Evolutionary conservation across 2,113 vertebrate genomes (phyloP).

Genomic region (Lathamus discolor): DNA sequence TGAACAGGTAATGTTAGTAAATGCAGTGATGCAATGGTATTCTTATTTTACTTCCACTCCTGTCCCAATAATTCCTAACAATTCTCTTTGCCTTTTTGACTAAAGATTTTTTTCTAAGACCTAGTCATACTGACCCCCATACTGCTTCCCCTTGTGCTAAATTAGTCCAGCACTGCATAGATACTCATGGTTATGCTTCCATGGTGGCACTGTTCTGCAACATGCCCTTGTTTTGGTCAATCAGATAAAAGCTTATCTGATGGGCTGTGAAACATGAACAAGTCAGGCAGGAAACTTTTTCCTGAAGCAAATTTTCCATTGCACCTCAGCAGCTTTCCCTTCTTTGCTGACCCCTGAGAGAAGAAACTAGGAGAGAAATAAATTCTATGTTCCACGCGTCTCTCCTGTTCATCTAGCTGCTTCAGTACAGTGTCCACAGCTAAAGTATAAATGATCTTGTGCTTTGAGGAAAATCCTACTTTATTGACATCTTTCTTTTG

Average conservation of each 20-base stretch:
- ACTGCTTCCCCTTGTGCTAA: neutral
- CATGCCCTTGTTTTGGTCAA: neutral
- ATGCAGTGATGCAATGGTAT: rapidly evolving
- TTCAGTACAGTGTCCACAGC: neutral
- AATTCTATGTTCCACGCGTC: rapidly evolving
- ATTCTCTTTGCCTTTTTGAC: neutral
- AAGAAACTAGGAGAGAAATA: neutral
- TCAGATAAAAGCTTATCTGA: neutral
- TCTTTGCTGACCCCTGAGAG: neutral
- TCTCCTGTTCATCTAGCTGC: neutral
- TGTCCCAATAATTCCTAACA: neutral
- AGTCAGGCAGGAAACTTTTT: neutral
- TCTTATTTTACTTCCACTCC: neutral
- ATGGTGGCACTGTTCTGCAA: neutral
- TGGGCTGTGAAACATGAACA: neutral
- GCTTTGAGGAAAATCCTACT: neutral
- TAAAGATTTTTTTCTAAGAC: neutral
- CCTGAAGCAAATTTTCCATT: neutral
- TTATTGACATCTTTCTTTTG: neutral
- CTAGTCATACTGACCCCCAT: neutral
- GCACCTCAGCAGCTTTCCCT: neutral
- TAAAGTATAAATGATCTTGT: neutral
- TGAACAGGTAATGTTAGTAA: neutral
- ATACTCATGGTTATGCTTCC: neutral
- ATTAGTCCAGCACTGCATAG: neutral